Base-by-base conservation (phyloP, 2,888 invertebrate genomes). In the Dioctria linearis region DNA sequence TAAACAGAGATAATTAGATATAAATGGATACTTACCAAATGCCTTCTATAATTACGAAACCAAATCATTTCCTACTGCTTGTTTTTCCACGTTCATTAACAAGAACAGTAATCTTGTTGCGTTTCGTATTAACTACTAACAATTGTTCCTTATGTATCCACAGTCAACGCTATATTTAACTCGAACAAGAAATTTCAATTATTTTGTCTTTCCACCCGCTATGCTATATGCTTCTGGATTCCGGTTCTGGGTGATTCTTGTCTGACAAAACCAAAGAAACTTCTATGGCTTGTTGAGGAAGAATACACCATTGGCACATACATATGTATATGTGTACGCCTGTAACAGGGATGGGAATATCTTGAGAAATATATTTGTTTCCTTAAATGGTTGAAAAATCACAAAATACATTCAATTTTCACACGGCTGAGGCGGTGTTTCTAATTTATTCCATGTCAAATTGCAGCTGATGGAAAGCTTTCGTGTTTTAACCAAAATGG, bases 171-270 rank as follows among this genome's bases (percentile, higher is more conserved):
- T 37, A 4, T 13, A 51, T 69, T 69, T 51, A 9, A 69, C 69
- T 51, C 40, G 69, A 69, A 69, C 69, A 69, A 49, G 69, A 51
- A 69, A 69, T 69, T 69, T 39, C 69, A 69, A 69, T 69, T 69
- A 69, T 69, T 51, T 69, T 46, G 51, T 69, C 69, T 37, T 69
- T 69, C 51, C 39, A 69, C 51, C 51, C 39, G 54, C 54, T 54
- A 54, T 11, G 54, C 54, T 46, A 8, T 46, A 8, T 46, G 5
- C 46, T 6, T 46, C 46, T 25, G 25, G 25, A 25, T 25, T 25
- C 25, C 25, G 25, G 25, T 25, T 25, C 25, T 46, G 46, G 46
- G 46, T 46, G 46, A 46, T 8, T 46, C 5, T 25, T 25, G 25
- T 25, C 46, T 46, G 46, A 46, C 46, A 46, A 46, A 8, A 46